phyloP scores from a whole-genome alignment of 2,113 vertebrate species.

The Lutjanus erythropterus region DNA sequence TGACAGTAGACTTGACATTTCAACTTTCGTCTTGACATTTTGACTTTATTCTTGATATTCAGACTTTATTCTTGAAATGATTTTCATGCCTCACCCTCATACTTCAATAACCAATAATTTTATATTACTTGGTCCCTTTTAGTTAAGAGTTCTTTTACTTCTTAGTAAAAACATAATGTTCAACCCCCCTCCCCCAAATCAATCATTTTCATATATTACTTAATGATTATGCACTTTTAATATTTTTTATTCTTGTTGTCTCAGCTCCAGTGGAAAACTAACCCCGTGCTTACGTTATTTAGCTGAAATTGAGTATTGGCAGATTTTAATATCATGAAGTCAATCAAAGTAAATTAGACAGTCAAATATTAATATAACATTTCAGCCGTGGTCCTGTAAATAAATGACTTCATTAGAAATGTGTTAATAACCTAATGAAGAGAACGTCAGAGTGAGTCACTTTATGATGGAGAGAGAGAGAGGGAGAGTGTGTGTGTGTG shows the following conservation, averaged over 20 bases:
- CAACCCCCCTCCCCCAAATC: too few species aligned
- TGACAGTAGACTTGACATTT: too few species aligned
- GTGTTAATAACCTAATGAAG: slow-evolving; percentile 28
- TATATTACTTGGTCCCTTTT: too few species aligned
- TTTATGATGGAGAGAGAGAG: slow-evolving; percentile 2
- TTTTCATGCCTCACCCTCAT: too few species aligned
- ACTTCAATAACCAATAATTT: too few species aligned
- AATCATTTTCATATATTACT: neutral
- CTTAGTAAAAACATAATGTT: neutral
- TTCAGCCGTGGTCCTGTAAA: neutral
- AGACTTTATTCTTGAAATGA: too few species aligned
- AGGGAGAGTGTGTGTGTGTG: slow-evolving; percentile 6
- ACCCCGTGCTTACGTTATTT: neutral
- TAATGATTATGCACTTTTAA: neutral
- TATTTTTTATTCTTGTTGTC: neutral
- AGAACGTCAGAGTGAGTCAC: slow-evolving; percentile 38
- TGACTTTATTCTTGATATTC: too few species aligned
- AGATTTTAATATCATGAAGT: neutral
- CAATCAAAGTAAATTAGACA: neutral
- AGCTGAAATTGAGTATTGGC: neutral
- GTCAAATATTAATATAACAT: neutral
- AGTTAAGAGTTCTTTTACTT: too few species aligned
- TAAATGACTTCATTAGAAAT: slow-evolving; percentile 12
- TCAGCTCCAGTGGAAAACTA: neutral
- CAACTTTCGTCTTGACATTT: too few species aligned